Evolutionary conservation across 2,888 invertebrate genomes (phyloP).

Genomic region (Synergus umbraculus): DNA sequence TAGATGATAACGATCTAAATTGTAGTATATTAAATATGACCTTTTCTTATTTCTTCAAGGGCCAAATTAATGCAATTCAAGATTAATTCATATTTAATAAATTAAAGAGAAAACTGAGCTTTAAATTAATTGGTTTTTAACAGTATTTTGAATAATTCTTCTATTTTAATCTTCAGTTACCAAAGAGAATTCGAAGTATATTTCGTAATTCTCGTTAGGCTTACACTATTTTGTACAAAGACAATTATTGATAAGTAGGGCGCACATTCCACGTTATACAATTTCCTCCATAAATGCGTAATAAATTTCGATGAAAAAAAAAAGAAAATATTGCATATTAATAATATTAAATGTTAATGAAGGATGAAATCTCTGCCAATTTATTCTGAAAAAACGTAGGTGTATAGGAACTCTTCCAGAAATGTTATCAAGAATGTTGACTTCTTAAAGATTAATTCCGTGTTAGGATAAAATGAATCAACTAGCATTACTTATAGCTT

Average conservation of each 20-base stretch:
- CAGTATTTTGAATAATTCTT: background rate
- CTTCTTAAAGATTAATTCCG: background rate
- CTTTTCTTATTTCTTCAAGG: background rate
- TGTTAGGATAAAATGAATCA: background rate
- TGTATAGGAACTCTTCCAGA: background rate
- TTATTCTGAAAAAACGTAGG: background rate
- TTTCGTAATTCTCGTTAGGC: background rate
- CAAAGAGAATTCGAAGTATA: background rate
- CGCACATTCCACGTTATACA: slow-evolving; percentile 14
- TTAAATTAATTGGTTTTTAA: background rate
- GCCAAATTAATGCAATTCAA: background rate
- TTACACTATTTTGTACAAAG: slow-evolving; percentile 4
- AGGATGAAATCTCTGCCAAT: background rate
- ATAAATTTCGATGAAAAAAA: background rate
- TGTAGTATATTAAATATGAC: background rate
- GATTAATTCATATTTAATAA: background rate
- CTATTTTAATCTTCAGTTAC: background rate
- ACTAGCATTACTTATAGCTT: background rate
- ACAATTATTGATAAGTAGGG: background rate
- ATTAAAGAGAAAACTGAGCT: slow-evolving; percentile 15
- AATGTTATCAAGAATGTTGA: slow-evolving; percentile 5
- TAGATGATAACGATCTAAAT: background rate
- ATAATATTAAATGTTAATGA: background rate
- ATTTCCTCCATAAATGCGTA: background rate
- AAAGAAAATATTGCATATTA: background rate